Base-by-base conservation (phyloP, 2,888 invertebrate genomes). In the Kuschelorhynchus macadamiae region DNA sequence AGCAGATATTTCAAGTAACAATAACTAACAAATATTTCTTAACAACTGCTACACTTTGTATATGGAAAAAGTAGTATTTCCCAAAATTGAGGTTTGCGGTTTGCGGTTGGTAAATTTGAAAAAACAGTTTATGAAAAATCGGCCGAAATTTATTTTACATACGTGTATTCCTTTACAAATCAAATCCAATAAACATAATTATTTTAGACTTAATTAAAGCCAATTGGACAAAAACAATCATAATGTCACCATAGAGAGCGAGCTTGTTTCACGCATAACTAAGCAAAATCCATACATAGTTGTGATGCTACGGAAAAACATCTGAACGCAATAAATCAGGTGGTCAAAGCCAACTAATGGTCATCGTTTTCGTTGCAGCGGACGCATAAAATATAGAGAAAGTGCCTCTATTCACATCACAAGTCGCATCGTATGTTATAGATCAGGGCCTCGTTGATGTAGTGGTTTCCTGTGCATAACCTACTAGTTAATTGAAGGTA, bases 341-440 rank as follows among this genome's bases (percentile, higher is more conserved):
- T 36, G 57, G 57, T 65, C 57, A 65, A 49, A 59, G 42, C 52
- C 49, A 68, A 68, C 64, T 69, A 64, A 64, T 69, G 64, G 69
- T 64, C 64, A 69, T 69, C 64, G 69, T 59, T 52, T 49, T 63
- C 49, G 59, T 42, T 49, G 60, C 39, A 64, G 36, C 69, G 69
- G 64, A 69, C 60, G 64, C 64, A 69, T 69, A 69, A 69, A 69
- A 69, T 75, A 77, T 70, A 73, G 81, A 81, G 81, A 81, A 81
- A 81, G 81, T 81, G 78, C 78, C 78, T 80, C 81, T 76, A 80
- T 81, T 81, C 80, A 78, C 77, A 77, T 78, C 76, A 76, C 60
- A 77, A 72, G 77, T 76, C 74, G 75, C 78, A 76, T 78, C 78
- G 73, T 78, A 76, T 76, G 77, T 79, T 79, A 77, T 76, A 78